Evolutionary conservation across 2,797 vertebrate species (phyloP).

Genomic region (Pseudomugil gertrudae): DNA sequence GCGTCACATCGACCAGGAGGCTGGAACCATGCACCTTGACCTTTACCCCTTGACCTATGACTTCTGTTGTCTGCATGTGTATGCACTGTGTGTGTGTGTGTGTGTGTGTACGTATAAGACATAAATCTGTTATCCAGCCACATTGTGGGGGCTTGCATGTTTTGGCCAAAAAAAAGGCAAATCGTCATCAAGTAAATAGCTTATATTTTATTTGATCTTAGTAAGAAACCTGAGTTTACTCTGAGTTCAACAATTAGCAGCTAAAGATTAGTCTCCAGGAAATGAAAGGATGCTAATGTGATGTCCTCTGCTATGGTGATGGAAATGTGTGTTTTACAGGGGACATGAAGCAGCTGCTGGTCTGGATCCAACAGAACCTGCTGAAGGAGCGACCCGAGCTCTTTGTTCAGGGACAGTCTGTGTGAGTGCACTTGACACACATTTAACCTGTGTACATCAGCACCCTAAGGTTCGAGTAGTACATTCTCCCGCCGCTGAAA

Average conservation of each 20-base stretch:
- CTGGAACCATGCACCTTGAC: conserved; percentile 81
- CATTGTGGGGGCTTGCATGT: neutral
- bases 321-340: conserved; percentile 78
- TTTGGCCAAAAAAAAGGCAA: conserved; percentile 4
- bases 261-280: neutral
- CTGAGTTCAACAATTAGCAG: neutral
- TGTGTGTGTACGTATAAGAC: conserved; percentile 18
- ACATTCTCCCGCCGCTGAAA: neutral
- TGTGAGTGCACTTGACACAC: conserved; percentile 87
- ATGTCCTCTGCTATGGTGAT: neutral
- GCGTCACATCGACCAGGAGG: conserved; percentile 84
- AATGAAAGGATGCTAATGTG: neutral
- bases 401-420: conserved; percentile 94
- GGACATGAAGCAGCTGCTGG: conserved; percentile 93
- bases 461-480: neutral
- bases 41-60: conserved; percentile 77
- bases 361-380: conserved; percentile 94
- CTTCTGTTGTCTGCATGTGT: conserved; percentile 73
- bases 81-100: conserved; percentile 42
- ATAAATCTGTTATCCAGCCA: conserved; percentile 31
- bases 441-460: conserved; percentile 38
- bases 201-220: neutral
- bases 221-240: neutral
- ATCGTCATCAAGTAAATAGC: neutral
- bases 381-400: conserved; percentile 94